Percentiles rank a stretch among this genome's conserved stretches.
These are phyloP conservation scores for Amphipoea oculea DNA, from an alignment of 2,888 invertebrate species.

Conservation along the genomic window DNA sequence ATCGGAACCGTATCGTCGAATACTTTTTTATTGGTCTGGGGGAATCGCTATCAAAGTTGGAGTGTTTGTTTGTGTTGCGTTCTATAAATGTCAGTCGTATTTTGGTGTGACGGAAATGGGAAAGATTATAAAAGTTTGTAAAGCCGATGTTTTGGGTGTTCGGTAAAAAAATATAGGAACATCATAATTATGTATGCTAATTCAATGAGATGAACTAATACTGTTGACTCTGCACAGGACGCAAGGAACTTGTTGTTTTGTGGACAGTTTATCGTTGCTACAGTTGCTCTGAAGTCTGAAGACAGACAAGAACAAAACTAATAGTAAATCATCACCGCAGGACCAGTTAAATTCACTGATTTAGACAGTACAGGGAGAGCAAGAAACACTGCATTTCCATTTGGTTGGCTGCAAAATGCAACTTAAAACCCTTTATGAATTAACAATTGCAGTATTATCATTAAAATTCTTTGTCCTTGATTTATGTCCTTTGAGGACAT, in stretches of 20 bases:
- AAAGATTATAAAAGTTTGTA: conserved; percentile 15
- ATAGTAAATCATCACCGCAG: background rate
- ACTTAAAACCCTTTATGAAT: conserved; percentile 22
- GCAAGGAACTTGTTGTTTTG: background rate
- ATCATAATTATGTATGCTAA: background rate
- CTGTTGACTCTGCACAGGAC: background rate
- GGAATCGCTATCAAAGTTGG: conserved; percentile 34
- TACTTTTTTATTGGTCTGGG: no score
- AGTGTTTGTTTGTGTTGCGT: conserved; percentile 32
- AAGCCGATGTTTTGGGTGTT: conserved; percentile 11
- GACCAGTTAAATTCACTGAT: conserved; percentile 21
- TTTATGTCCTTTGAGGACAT: conserved; percentile 37
- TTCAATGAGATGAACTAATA: background rate
- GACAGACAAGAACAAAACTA: conserved; percentile 12
- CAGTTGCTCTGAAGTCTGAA: background rate
- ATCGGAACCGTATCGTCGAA: background rate
- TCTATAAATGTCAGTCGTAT: conserved; percentile 19
- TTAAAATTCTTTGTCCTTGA: conserved; percentile 42
- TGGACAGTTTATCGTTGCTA: background rate
- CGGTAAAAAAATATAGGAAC: background rate
- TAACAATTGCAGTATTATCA: conserved; percentile 4
- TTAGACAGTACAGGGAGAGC: conserved; percentile 7
- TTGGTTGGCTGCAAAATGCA: conserved; percentile 7
- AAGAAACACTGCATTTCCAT: conserved; percentile 5
- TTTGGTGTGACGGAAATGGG: conserved; percentile 15